Conservation (phyloP, 2,113 vertebrate species). For the Oncorhynchus nerka region DNA sequence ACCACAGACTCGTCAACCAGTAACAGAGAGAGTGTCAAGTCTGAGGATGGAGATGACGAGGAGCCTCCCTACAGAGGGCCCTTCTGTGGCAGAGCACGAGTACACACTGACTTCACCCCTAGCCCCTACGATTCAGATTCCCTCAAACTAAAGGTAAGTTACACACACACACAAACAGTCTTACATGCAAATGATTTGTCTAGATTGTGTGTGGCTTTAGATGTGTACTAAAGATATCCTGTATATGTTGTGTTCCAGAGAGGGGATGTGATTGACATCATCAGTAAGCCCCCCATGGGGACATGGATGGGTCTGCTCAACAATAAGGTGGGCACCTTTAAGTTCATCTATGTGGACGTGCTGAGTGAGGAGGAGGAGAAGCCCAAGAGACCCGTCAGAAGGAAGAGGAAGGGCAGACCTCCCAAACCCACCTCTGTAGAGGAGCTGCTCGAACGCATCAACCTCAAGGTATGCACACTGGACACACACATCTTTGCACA, state of each 20-base stretch:
- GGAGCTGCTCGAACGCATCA: conserved; percentile 93
- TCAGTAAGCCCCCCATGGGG: conserved; percentile 99
- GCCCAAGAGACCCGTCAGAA: conserved; percentile 86
- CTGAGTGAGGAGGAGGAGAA: conserved; percentile 92
- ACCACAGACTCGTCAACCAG: conserved; percentile 97
- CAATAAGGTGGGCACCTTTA: conserved; percentile 99
- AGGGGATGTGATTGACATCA: conserved; percentile 96
- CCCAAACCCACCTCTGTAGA: conserved; percentile 96
- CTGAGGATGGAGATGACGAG: conserved; percentile 96
- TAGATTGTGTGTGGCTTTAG: too few relatives aligned
- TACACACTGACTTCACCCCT: conserved; percentile 98
- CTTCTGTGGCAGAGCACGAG: conserved; percentile 92
- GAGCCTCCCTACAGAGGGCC: conserved; percentile 93
- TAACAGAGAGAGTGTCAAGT: conserved; percentile 97
- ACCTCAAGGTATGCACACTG: conserved; percentile 82
- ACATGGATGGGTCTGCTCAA: conserved; percentile 98
- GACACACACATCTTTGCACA: too few relatives aligned
- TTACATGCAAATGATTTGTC: too few relatives aligned
- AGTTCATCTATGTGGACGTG: conserved; percentile 98
- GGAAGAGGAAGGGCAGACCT: conserved; percentile 85
- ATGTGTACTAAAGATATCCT: too few relatives aligned
- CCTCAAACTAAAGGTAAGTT: conserved; percentile 91
- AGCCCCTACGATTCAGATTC: conserved; percentile 97
- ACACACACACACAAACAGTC: too few relatives aligned
- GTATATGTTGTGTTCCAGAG: conserved; percentile 69